Conservation (phyloP, 2,888 invertebrate genomes). For the Caenorhabditis macrosperma region DNA sequence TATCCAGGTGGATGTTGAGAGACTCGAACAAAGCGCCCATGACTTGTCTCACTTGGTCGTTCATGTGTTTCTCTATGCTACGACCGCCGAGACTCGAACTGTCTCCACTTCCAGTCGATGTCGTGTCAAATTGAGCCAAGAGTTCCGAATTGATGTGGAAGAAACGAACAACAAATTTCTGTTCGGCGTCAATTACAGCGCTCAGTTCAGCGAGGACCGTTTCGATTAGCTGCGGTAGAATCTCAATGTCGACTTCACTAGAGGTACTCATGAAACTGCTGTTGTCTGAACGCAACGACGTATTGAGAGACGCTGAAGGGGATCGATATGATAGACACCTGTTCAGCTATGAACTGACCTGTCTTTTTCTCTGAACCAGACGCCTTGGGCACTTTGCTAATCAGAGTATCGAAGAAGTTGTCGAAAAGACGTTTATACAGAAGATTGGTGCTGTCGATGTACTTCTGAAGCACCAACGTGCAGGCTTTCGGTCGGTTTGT, state of each 20-base stretch:
- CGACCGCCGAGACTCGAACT: slow-evolving; percentile 66
- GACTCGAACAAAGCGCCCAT: slow-evolving; percentile 92
- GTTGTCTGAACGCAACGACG: slow-evolving; percentile 49
- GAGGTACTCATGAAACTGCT: slow-evolving; percentile 52
- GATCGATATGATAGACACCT: neutral
- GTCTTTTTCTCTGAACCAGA: slow-evolving; percentile 35
- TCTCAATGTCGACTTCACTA: slow-evolving; percentile 56
- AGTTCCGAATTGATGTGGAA: slow-evolving; percentile 87
- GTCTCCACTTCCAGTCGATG: slow-evolving; percentile 71
- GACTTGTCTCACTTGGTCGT: slow-evolving; percentile 83
- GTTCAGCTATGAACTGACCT: slow-evolving; percentile 11
- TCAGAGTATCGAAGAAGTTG: slow-evolving; percentile 64
- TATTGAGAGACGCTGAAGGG: slow-evolving; percentile 34
- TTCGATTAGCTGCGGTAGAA: slow-evolving; percentile 84
- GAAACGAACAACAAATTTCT: slow-evolving; percentile 93
- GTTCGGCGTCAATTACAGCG: slow-evolving; percentile 93
- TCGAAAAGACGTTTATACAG: slow-evolving; percentile 75
- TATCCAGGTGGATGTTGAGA: slow-evolving; percentile 90
- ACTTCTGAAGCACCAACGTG: slow-evolving; percentile 67
- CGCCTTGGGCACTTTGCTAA: slow-evolving; percentile 59
- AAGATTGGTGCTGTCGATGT: slow-evolving; percentile 72
- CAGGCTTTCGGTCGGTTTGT: slow-evolving; percentile 82
- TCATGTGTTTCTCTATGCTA: slow-evolving; percentile 79
- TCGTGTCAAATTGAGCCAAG: slow-evolving; percentile 71
- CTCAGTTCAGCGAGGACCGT: slow-evolving; percentile 91